Evolutionary conservation across 2,797 vertebrate genomes (phyloP).

Genomic region (Aplochiton taeniatus): DNA sequence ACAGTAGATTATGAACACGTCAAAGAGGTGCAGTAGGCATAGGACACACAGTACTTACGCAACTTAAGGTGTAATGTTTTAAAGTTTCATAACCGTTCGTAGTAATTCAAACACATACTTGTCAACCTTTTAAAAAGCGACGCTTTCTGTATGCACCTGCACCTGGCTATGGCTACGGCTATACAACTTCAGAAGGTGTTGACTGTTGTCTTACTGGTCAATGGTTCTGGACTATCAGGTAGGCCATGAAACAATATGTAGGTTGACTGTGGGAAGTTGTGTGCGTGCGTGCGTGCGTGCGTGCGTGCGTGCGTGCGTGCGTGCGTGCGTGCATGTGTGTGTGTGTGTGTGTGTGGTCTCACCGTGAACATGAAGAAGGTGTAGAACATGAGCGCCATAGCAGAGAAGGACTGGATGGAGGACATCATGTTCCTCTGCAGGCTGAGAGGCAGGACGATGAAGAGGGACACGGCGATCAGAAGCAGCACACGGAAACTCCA

Average conservation of each 20-base stretch:
- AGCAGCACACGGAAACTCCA: slow-evolving; percentile 84
- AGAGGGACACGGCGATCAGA: slow-evolving; percentile 86
- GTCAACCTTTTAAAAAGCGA: too few species aligned
- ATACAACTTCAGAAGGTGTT: too few species aligned
- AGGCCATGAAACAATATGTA: too few species aligned
- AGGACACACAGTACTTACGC: not conserved
- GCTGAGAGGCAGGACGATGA: slow-evolving; percentile 93
- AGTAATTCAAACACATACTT: too few species aligned
- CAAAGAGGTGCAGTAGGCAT: not conserved
- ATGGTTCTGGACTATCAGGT: too few species aligned
- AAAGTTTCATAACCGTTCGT: too few species aligned
- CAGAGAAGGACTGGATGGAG: slow-evolving; percentile 97
- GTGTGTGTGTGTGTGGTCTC: slow-evolving; percentile 56
- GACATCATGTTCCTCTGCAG: slow-evolving; percentile 99
- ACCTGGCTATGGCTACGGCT: too few species aligned
- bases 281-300: not conserved
- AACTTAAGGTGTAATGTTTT: too few species aligned
- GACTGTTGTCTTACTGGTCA: too few species aligned
- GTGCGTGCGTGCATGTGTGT: not conserved
- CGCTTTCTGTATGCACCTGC: too few species aligned
- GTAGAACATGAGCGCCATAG: slow-evolving; percentile 98
- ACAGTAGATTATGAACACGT: too few species aligned
- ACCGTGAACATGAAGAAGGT: slow-evolving; percentile 97
- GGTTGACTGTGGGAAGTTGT: not conserved
- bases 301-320: not conserved